phyloP scores from a whole-genome alignment of 1,140 invertebrate genomes.

The Anthonomus grandis region DNA sequence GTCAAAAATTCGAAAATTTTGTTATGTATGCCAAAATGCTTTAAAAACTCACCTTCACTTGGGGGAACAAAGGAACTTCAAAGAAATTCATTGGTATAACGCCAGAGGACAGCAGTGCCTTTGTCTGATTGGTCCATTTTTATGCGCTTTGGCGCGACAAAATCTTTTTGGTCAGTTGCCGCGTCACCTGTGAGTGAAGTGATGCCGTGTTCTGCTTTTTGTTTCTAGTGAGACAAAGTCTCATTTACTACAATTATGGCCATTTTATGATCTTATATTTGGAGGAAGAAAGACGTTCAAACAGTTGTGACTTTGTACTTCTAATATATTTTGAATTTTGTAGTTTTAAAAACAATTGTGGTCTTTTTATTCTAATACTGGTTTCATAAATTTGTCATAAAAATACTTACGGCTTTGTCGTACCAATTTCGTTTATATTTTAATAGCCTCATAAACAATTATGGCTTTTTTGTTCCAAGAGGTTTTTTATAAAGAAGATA shows the following conservation, averaged over 20 bases:
- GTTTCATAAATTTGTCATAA: constrained; percentile 3
- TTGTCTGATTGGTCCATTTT: constrained; percentile 2
- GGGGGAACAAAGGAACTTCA: constrained; percentile 4
- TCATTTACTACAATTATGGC: constrained; percentile 6
- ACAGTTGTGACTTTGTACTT: constrained; percentile 10
- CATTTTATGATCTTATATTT: constrained; percentile 5
- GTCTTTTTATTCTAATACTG: constrained; percentile 2
- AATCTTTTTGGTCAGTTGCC: constrained; percentile 4
- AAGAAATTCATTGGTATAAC: too few relatives aligned
- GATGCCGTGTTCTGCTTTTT: neutral
- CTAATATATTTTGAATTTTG: constrained; percentile 4
- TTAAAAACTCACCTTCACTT: neutral
- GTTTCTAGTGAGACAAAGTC: constrained; percentile 7
- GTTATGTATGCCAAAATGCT: neutral
- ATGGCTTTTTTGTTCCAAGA: too few relatives aligned
- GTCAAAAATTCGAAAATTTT: constrained; percentile 7
- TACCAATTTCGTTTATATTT: too few relatives aligned
- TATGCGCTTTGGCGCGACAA: constrained; percentile 4
- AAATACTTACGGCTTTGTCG: neutral
- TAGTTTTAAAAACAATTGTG: constrained; percentile 6
- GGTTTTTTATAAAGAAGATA: too few relatives aligned
- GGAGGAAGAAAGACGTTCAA: constrained; percentile 5
- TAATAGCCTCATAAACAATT: too few relatives aligned
- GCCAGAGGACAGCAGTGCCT: constrained; percentile 5
- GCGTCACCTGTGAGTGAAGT: constrained; percentile 3